Conservation (phyloP, 1,140 invertebrate genomes). For the Drosophila parabipectinata region DNA sequence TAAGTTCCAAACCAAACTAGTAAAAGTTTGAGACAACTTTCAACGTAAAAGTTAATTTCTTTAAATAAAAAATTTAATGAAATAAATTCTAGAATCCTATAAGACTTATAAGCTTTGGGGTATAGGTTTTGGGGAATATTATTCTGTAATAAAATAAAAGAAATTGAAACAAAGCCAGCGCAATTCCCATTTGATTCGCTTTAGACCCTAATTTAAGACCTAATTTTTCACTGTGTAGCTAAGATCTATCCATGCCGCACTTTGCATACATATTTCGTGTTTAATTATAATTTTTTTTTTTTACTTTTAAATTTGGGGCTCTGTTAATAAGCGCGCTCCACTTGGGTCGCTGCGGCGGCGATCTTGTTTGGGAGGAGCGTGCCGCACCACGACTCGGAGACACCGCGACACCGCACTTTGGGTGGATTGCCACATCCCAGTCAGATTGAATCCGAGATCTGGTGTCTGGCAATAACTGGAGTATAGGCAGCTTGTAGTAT, state of each 20-base stretch:
- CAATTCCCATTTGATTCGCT: too few relatives aligned
- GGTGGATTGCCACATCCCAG: conserved; percentile 66
- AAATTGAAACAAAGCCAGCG: too few relatives aligned
- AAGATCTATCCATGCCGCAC: conserved; percentile 41
- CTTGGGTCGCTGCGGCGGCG: conserved; percentile 19
- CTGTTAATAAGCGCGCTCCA: conserved; percentile 63
- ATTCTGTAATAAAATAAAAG: too few relatives aligned
- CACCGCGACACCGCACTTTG: conserved; percentile 24
- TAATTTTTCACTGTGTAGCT: conserved; percentile 5
- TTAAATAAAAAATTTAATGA: too few relatives aligned
- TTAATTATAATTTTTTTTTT: conserved; percentile 60
- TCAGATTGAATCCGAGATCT: conserved; percentile 27
- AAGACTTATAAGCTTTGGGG: too few relatives aligned
- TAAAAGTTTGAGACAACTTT: too few relatives aligned
- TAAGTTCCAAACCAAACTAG: too few relatives aligned
- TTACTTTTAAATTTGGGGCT: conserved; percentile 40
- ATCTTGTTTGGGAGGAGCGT: conserved; percentile 58
- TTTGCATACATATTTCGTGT: conserved; percentile 70
- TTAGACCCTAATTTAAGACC: too few relatives aligned
- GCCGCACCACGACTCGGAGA: conserved; percentile 29
- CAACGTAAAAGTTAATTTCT: too few relatives aligned
- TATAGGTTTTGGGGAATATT: too few relatives aligned
- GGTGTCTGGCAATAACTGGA: conserved; percentile 32
- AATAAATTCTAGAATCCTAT: too few relatives aligned
- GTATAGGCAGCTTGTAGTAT: conserved; percentile 47